Percentiles rank a stretch among this genome's conserved stretches.
Conservation (phyloP, 2,113 vertebrate genomes). For the Gasterosteus nipponicus region DNA sequence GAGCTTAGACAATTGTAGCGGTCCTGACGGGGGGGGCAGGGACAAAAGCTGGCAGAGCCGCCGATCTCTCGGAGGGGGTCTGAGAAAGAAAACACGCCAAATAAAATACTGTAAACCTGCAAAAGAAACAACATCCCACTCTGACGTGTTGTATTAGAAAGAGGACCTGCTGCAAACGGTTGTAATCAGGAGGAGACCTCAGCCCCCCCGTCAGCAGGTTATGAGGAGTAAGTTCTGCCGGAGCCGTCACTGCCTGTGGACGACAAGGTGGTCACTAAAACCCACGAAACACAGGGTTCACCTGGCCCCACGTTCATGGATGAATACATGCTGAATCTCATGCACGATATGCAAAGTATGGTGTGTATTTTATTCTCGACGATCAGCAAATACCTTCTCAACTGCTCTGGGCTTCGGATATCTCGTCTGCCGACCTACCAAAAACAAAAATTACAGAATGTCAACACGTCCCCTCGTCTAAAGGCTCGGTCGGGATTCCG, state of each 20-base stretch:
- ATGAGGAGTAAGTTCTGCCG: slow-evolving; percentile 48
- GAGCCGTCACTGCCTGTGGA: slow-evolving; percentile 51
- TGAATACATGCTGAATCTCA: neutral
- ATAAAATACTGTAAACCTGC: neutral
- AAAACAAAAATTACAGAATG: neutral
- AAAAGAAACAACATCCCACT: neutral
- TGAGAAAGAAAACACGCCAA: slow-evolving; percentile 31
- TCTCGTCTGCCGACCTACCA: slow-evolving; percentile 54
- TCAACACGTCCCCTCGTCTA: neutral
- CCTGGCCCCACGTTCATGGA: neutral
- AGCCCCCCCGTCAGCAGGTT: slow-evolving; percentile 46
- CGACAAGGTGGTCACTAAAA: neutral
- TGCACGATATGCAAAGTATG: neutral
- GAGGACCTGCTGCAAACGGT: slow-evolving; percentile 52
- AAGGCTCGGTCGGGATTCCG: neutral
- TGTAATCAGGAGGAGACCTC: slow-evolving; percentile 68
- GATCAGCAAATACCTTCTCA: slow-evolving; percentile 66
- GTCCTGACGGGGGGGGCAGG: slow-evolving; percentile 67
- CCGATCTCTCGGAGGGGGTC: slow-evolving; percentile 54
- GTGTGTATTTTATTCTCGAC: neutral
- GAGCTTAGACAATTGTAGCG: slow-evolving; percentile 77
- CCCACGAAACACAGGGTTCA: neutral
- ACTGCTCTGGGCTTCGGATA: slow-evolving; percentile 71
- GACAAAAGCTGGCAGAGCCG: slow-evolving; percentile 60
- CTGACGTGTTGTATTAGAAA: neutral